A percentile compares a stretch with the other conserved stretches of the same genome.
These are phyloP conservation scores for Urocyon cinereoargenteus DNA, from an alignment of 2,797 vertebrate species.

Conservation along the genomic window DNA sequence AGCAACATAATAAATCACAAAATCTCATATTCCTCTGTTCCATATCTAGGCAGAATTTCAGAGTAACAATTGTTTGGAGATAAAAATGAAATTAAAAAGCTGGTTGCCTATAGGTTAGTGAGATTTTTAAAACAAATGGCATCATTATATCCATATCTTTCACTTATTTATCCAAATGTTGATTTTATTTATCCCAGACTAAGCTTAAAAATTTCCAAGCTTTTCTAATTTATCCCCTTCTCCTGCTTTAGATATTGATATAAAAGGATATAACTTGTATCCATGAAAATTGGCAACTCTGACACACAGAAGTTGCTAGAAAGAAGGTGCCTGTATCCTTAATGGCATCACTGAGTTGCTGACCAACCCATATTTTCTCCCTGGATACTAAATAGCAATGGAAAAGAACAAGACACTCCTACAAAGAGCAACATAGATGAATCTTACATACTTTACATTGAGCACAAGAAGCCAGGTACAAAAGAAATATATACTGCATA, in stretches of 20 bases:
- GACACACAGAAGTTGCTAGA: not conserved
- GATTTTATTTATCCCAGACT: not conserved
- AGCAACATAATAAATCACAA: not conserved
- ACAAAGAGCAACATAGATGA: not conserved
- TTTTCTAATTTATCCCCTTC: not conserved
- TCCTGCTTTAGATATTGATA: not conserved
- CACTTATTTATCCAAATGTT: not conserved
- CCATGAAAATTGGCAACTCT: not conserved
- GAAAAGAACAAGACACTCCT: not conserved
- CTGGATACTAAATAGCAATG: not conserved
- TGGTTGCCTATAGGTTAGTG: not conserved
- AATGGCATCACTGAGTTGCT: fast-evolving
- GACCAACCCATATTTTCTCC: fast-evolving
- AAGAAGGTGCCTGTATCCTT: not conserved
- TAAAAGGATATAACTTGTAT: not conserved
- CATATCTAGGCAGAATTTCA: not conserved
- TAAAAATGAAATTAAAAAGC: not conserved
- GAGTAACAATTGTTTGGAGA: not conserved
- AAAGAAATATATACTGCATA: not conserved
- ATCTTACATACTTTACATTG: not conserved
- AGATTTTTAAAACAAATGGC: not conserved
- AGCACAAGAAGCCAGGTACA: not conserved
- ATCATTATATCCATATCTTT: not conserved
- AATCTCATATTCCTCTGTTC: not conserved
- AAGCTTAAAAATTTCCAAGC: not conserved